phyloP scores from a whole-genome alignment of 1,140 invertebrate species.

The Lerema accius region DNA sequence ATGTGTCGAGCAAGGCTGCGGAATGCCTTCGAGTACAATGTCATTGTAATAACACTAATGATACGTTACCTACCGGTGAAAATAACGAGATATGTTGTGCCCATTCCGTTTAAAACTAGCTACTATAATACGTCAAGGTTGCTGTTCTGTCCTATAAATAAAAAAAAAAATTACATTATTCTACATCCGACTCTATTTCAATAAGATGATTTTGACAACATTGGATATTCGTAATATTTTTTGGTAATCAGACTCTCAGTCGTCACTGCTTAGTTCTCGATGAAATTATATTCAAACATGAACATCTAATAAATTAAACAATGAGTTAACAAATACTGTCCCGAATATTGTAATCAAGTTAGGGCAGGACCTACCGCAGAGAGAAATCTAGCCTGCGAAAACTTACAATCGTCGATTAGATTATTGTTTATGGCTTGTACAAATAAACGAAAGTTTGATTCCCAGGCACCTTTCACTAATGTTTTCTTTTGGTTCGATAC shows the following conservation, averaged over 20 bases:
- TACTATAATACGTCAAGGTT: constrained; percentile 25
- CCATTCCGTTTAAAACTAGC: constrained; percentile 29
- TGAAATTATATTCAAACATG: too few relatives aligned
- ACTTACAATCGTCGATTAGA: constrained; percentile 72
- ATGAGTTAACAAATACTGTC: constrained; percentile 12
- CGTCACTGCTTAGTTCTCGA: too few relatives aligned
- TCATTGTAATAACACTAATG: constrained; percentile 31
- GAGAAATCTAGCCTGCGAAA: constrained; percentile 64
- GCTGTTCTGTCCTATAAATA: constrained; percentile 18
- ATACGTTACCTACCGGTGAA: constrained; percentile 20
- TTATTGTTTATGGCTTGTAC: constrained; percentile 79
- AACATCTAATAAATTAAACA: too few relatives aligned
- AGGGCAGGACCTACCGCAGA: constrained; percentile 48
- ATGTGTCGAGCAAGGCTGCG: constrained; percentile 46
- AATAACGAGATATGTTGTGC: constrained; percentile 27
- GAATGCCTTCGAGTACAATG: constrained; percentile 42
- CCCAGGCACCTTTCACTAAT: constrained; percentile 79
- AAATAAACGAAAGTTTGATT: constrained; percentile 77
- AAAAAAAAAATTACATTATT: too few relatives aligned
- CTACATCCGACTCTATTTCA: too few relatives aligned
- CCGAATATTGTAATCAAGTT: constrained; percentile 58
- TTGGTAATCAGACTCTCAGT: too few relatives aligned
- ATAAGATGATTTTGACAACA: too few relatives aligned
- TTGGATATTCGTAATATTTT: too few relatives aligned
- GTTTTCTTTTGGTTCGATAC: constrained; percentile 67